These are phyloP conservation scores for Triops cancriformis DNA, from an alignment of 1,140 invertebrate species.

Conservation along the genomic window DNA sequence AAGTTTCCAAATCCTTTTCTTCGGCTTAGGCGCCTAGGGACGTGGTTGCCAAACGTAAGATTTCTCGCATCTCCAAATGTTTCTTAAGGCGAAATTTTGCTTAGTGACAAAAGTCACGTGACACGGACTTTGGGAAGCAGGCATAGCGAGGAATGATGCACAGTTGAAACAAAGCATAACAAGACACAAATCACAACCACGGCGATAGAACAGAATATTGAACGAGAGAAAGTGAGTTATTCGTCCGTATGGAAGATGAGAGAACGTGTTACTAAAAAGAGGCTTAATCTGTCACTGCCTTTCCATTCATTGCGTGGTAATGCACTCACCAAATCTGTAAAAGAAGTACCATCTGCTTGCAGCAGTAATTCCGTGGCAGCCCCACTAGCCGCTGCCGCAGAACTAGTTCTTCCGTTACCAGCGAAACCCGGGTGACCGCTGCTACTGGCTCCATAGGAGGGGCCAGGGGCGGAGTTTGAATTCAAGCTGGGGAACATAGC, in stretches of 20 bases:
- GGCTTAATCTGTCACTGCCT: too few species aligned
- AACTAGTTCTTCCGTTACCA: background rate
- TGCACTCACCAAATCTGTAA: slow-evolving; percentile 9
- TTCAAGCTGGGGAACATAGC: background rate
- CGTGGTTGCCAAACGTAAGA: background rate
- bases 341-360: slow-evolving; percentile 10
- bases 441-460: background rate
- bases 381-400: background rate
- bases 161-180: background rate
- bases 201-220: background rate
- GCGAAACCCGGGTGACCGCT: background rate
- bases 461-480: background rate
- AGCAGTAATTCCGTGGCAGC: background rate
- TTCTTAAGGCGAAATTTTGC: background rate
- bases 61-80: background rate
- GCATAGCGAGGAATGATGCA: background rate
- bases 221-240: background rate
- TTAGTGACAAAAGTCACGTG: background rate
- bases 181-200: background rate
- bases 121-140: background rate
- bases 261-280: too few species aligned
- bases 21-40: too few species aligned
- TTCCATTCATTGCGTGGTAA: background rate
- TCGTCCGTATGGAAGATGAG: too few species aligned
- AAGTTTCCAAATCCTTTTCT: too few species aligned